Evolutionary conservation across 2,888 invertebrate genomes (phyloP), one percentile per base, ranked within the genome.

Genomic region (Philaethria dido): DNA sequence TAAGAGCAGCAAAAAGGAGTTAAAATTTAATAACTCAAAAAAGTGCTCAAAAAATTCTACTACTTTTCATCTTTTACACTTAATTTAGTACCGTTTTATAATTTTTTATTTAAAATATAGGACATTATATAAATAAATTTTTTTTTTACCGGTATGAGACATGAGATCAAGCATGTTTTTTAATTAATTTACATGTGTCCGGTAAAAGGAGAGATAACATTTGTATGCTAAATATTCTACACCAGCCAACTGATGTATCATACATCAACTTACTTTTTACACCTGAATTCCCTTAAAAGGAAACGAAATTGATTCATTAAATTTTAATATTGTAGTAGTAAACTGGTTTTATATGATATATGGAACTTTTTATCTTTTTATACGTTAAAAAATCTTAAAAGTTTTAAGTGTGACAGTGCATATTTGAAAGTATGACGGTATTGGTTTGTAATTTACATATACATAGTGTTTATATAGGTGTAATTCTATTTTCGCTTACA

Each of bases 401-500:
- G 16, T 52, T 29, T 29, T 18, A 52, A 29, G 29, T 52, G 16
- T 52, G 16, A 29, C 16, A 29, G 4, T 33, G 0, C 52, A 52
- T 11, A 52, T 52, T 52, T 52, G 29, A n/a, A n/a, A n/a, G n/a
- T n/a, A n/a, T n/a, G n/a, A n/a, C n/a, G n/a, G n/a, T n/a, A n/a
- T n/a, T n/a, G n/a, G n/a, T n/a, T n/a, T n/a, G n/a, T n/a, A n/a
- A n/a, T n/a, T n/a, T n/a, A n/a, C n/a, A n/a, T 39, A 39, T 6
- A 39, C 6, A 13, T 39, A 13, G 8, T 29, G n/a, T 25, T 9
- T n/a, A 9, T 5, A 44, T 59, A 29, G 11, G 44, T 80, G 85
- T 85, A 82, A 83, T 80, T 84, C 80, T 86, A 87, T 88, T 87
- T 88, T 89, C 87, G 86, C 83, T 81, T 84, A 81, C 78, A 66